A percentile compares a stretch with the other conserved stretches of the same genome.
phyloP scores from a whole-genome alignment of 30 jellyfish, hydroid and myxozoan species.

The Clytia hemisphaerica region DNA sequence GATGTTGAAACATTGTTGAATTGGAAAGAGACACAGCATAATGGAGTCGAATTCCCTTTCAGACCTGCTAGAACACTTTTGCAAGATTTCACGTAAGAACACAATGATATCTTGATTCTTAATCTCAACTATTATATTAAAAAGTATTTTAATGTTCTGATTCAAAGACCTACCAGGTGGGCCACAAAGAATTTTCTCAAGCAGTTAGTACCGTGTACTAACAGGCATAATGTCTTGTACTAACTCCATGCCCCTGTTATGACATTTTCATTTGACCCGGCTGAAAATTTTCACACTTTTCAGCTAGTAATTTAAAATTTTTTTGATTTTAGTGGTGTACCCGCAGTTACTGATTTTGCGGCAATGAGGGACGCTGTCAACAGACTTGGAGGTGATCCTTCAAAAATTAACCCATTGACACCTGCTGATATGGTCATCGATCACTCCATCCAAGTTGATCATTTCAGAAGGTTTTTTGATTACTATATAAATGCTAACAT shows the following conservation, averaged over 20 bases:
- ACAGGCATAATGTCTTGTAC: too few species aligned
- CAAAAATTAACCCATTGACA: constrained; percentile 69
- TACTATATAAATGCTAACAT: background rate
- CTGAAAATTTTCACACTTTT: too few species aligned
- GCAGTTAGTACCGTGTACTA: too few species aligned
- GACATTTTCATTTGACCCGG: too few species aligned
- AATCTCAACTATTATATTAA: too few species aligned
- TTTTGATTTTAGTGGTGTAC: constrained; percentile 57
- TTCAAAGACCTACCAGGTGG: too few species aligned
- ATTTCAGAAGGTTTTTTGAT: constrained; percentile 39
- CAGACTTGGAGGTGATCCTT: constrained; percentile 88
- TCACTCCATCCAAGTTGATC: constrained; percentile 84
- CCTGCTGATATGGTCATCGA: constrained; percentile 93
- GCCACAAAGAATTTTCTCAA: too few species aligned
- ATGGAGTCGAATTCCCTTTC: constrained; percentile 76
- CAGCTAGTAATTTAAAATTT: too few species aligned
- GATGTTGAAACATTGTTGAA: constrained; percentile 77
- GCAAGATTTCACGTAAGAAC: constrained; percentile 84
- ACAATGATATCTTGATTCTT: background rate
- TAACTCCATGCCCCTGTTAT: too few species aligned
- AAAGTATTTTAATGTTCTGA: too few species aligned
- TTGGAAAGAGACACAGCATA: constrained; percentile 72
- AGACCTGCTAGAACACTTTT: constrained; percentile 84
- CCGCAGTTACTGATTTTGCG: constrained; percentile 92
- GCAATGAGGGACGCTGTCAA: constrained; percentile 90